phyloP scores from a whole-genome alignment of 2,797 vertebrate species.

The Ceyx erithaca region DNA sequence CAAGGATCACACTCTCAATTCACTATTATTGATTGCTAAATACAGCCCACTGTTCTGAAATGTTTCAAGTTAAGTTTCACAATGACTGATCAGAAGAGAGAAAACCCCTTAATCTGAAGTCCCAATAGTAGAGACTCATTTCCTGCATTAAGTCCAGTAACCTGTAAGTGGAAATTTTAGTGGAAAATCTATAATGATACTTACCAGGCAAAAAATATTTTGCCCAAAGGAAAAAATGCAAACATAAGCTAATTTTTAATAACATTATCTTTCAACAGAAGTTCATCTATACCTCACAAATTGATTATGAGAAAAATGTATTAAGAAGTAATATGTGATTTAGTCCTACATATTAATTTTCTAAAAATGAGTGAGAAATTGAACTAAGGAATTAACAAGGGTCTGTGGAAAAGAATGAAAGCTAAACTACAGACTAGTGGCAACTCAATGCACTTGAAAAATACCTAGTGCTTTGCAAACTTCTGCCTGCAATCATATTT shows the following conservation, averaged over 20 bases:
- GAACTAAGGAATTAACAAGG: neutral
- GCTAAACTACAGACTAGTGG: neutral
- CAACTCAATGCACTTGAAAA: neutral
- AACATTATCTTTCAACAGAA: neutral
- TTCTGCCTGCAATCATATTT: neutral
- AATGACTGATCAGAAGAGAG: neutral
- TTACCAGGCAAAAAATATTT: neutral
- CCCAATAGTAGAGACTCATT: neutral
- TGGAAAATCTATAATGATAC: neutral
- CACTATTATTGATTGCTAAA: neutral
- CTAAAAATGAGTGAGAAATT: neutral
- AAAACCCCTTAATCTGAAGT: neutral
- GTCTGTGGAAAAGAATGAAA: neutral
- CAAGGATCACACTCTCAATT: neutral
- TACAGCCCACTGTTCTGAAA: neutral
- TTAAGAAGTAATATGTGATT: neutral
- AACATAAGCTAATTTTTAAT: neutral
- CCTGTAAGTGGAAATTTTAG: neutral
- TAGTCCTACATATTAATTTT: neutral
- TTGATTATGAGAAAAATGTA: neutral
- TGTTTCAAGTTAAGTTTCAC: neutral
- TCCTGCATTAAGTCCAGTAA: neutral
- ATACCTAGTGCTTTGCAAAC: neutral
- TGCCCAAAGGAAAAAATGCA: neutral
- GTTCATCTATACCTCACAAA: neutral